Evolutionary conservation across 2,113 vertebrate species (phyloP).

Genomic region (Leptosomus discolor): DNA sequence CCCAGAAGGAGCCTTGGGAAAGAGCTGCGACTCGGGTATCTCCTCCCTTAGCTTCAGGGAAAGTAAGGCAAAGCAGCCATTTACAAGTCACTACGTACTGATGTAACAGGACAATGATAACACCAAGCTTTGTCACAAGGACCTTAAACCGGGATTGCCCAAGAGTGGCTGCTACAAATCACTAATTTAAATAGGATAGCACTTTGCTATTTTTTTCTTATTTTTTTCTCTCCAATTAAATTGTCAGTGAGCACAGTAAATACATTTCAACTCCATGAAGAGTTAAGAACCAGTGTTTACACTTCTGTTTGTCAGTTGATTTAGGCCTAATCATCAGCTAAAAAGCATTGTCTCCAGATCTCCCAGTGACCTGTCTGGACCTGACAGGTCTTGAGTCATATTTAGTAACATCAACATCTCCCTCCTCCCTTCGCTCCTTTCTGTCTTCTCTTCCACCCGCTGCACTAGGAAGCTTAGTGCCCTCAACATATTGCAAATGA

Average conservation of each 20-base stretch:
- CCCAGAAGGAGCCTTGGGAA: background rate
- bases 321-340: background rate
- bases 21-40: fast-evolving
- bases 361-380: constrained; percentile 1
- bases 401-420: background rate
- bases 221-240: background rate
- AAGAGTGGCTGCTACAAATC: background rate
- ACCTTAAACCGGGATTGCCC: background rate
- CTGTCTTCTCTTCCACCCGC: background rate
- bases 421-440: background rate
- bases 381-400: background rate
- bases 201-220: background rate
- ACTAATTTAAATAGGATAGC: background rate
- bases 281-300: background rate
- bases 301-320: background rate
- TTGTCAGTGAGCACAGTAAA: background rate
- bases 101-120: background rate
- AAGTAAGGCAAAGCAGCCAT: background rate
- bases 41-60: background rate
- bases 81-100: fast-evolving
- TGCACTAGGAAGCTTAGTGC: background rate
- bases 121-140: background rate
- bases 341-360: background rate
- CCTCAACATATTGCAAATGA: background rate
- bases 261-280: background rate